Percentiles rank a stretch among this genome's conserved stretches.
Evolutionary conservation across 2,113 vertebrate species (phyloP).

Genomic region (Kobus ellipsiprymnus): DNA sequence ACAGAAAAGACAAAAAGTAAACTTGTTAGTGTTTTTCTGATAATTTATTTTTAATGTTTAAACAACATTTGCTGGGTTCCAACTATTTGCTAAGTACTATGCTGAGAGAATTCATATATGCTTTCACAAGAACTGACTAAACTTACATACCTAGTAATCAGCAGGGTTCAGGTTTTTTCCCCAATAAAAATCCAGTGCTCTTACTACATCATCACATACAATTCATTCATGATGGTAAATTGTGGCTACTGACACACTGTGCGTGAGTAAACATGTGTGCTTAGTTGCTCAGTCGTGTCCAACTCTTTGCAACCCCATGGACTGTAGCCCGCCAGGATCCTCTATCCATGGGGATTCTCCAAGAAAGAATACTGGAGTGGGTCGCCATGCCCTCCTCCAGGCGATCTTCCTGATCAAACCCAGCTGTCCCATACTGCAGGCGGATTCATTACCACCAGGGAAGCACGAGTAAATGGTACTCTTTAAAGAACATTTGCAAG

Average conservation of each 20-base stretch:
- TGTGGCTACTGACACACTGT: background rate
- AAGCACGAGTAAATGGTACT: background rate
- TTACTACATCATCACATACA: background rate
- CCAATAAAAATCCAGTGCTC: background rate
- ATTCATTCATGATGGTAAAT: background rate
- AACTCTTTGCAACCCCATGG: background rate
- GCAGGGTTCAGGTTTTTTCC: background rate
- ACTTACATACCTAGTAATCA: background rate
- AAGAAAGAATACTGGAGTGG: background rate
- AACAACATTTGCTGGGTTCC: background rate
- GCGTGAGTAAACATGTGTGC: fast-evolving
- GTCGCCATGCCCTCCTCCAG: background rate
- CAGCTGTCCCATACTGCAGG: background rate
- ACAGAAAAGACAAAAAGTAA: background rate
- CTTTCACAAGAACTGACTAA: background rate
- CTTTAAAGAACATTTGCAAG: background rate
- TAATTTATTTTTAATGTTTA: background rate
- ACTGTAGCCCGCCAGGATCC: background rate
- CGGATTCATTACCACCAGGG: background rate
- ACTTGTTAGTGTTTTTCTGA: background rate
- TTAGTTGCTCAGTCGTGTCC: background rate
- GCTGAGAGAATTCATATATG: background rate
- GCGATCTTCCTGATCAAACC: background rate
- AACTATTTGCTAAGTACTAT: background rate
- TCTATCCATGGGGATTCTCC: background rate